phyloP scores from a whole-genome alignment of 2,888 invertebrate genomes.

The Sialis lutaria region DNA sequence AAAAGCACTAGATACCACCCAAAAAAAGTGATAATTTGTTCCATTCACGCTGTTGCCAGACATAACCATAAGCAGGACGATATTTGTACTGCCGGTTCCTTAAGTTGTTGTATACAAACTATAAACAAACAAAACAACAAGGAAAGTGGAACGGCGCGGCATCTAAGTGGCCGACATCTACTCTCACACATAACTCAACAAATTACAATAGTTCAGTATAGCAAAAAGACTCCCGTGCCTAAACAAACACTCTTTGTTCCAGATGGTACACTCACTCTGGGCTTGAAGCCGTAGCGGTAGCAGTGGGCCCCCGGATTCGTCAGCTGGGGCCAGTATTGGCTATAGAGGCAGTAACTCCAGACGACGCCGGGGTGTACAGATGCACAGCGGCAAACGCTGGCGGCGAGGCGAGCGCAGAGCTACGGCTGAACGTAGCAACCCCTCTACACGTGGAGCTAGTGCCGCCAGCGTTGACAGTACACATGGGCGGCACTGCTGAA shows the following conservation, averaged over 20 bases:
- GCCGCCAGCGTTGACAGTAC: conserved; percentile 47
- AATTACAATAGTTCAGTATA: too few relatives aligned
- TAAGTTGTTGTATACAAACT: too few relatives aligned
- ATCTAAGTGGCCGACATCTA: too few relatives aligned
- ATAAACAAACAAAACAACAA: too few relatives aligned
- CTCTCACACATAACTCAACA: too few relatives aligned
- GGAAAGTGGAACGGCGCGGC: too few relatives aligned
- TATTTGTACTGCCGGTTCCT: too few relatives aligned
- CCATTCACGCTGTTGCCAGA: too few relatives aligned
- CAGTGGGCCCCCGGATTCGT: conserved; percentile 44
- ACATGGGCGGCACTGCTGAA: conserved; percentile 56
- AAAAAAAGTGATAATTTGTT: too few relatives aligned
- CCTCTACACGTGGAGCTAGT: conserved; percentile 48
- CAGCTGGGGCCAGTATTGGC: conserved; percentile 50
- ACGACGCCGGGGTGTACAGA: conserved; percentile 48
- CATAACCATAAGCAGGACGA: too few relatives aligned
- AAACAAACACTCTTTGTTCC: conserved; percentile 11
- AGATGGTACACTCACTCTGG: conserved; percentile 54
- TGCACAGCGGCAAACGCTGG: conserved; percentile 52
- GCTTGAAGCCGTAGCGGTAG: conserved; percentile 41
- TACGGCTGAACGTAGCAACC: conserved; percentile 44
- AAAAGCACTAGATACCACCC: too few relatives aligned
- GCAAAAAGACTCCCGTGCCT: too few relatives aligned
- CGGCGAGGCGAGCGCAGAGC: conserved; percentile 50
- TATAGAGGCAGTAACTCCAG: conserved; percentile 50